phyloP scores from a whole-genome alignment of 2,888 invertebrate genomes.

The Cryptocheilus praepositus region DNA sequence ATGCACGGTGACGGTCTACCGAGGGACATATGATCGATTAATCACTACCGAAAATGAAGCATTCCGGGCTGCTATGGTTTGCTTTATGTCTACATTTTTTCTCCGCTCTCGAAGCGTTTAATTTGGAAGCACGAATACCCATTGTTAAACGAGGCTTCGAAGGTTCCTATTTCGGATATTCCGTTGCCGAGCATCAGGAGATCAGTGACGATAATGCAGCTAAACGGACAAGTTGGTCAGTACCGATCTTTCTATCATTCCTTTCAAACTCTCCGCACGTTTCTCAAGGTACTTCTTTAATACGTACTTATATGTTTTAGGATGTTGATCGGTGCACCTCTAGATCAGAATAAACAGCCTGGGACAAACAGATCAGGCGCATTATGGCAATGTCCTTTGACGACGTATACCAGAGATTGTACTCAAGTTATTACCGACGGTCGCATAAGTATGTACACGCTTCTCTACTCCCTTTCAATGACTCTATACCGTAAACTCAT shows the following conservation, averaged over 20 bases:
- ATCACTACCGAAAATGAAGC: constrained; percentile 41
- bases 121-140: constrained; percentile 87
- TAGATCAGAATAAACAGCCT: constrained; percentile 91
- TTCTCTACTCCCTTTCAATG: no score
- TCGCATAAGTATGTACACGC: constrained; percentile 80
- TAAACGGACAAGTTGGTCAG: constrained; percentile 69
- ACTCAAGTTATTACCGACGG: constrained; percentile 91
- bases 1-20: neutral
- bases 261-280: no score
- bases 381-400: constrained; percentile 90
- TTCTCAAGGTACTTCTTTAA: no score
- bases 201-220: constrained; percentile 71
- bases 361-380: constrained; percentile 92
- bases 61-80: constrained; percentile 37
- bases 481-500: no score
- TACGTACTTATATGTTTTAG: constrained; percentile 78
- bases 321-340: constrained; percentile 94
- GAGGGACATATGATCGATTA: constrained; percentile 1
- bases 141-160: constrained; percentile 83
- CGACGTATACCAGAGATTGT: constrained; percentile 83
- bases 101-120: constrained; percentile 76
- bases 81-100: constrained; percentile 35
- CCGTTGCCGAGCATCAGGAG: constrained; percentile 87
- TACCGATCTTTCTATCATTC: neutral
- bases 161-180: constrained; percentile 90